These are phyloP conservation scores for Trissolcus brochymenae DNA, from an alignment of 2,888 invertebrate species.

Conservation along the genomic window DNA sequence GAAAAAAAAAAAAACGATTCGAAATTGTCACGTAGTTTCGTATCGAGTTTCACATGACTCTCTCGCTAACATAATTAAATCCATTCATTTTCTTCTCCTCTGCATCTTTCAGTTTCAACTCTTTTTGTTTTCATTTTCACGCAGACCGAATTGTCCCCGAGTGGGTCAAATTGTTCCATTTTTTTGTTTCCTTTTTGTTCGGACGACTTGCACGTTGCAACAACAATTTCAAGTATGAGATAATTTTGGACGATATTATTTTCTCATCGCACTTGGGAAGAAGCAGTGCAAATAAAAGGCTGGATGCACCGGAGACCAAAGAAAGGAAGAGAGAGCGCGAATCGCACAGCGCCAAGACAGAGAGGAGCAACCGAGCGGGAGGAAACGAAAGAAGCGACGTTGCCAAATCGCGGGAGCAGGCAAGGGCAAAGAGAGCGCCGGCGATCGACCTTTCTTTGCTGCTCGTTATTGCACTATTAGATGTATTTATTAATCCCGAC, in stretches of 20 bases:
- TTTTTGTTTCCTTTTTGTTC: too few species aligned
- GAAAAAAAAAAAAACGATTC: background rate
- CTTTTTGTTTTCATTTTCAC: background rate
- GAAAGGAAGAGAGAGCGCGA: constrained; percentile 18
- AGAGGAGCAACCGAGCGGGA: constrained; percentile 33
- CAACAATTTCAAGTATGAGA: constrained; percentile 49
- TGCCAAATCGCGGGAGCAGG: constrained; percentile 37
- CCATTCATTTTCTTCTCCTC: background rate
- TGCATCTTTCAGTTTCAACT: background rate
- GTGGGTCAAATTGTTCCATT: too few species aligned
- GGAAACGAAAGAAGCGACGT: constrained; percentile 49
- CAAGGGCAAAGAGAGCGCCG: constrained; percentile 37
- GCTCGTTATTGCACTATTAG: constrained; percentile 48
- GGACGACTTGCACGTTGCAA: background rate
- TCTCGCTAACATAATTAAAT: background rate
- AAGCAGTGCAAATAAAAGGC: constrained; percentile 27
- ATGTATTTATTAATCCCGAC: constrained; percentile 42
- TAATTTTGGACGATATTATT: constrained; percentile 51
- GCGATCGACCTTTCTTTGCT: constrained; percentile 49
- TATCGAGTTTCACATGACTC: background rate
- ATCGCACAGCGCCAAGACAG: constrained; percentile 1
- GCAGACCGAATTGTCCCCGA: background rate
- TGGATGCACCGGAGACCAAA: constrained; percentile 8
- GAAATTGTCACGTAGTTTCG: constrained; percentile 2
- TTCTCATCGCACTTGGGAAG: constrained; percentile 24